Base-by-base conservation (phyloP, 2,113 vertebrate species). In the Hemibagrus wyckioides region DNA sequence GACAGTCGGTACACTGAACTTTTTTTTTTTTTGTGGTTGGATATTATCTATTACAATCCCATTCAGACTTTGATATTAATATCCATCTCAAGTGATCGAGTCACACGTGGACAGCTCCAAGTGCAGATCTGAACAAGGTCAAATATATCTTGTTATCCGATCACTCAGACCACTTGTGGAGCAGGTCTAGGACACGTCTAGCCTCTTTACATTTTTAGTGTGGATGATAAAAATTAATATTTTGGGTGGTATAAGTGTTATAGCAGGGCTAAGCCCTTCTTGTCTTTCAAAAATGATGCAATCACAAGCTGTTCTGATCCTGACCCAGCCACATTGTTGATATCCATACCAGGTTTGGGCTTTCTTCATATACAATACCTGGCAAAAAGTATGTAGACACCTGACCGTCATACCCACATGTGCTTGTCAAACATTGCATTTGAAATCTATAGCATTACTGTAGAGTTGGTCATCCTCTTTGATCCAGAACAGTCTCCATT, bases 1-100 rank as follows among this genome's bases (percentile, higher is more conserved):
- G n/a, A 44, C 84, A 89, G 77, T 89, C 90, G 92, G 54, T 33
- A 81, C 52, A 19, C 61, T 61, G 50, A 71, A 48, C 67, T 19
- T 82, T 81, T 86, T 65, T 13, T 50, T 8, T 65, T 63, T n/a
- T 63, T 39, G 13, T 80, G 67, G 11, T 48, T 36, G 77, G 82
- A 48, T 79, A 65, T 44, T 65, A 76, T 88, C 56, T 85, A 14
- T 25, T 9, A 30, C 17, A 0, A 23, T 33, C 44, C 17, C 15
- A 17, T 50, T 80, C 1, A 80, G 50, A 23, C 19, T 2, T 21
- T 56, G 76, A n/a, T 52, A 54, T 80, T 52, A 77, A 80, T 80
- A 33, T 36, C 48, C 48, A 33, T 54, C 30, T 39, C 9, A 9
- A 52, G 9, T 39, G 33, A 57, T 80, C 2, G 1, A 21, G 15